Percentiles rank a stretch among this genome's conserved stretches.
Evolutionary conservation across 2,113 vertebrate species (phyloP).

Genomic region (Macquaria ambigua): DNA sequence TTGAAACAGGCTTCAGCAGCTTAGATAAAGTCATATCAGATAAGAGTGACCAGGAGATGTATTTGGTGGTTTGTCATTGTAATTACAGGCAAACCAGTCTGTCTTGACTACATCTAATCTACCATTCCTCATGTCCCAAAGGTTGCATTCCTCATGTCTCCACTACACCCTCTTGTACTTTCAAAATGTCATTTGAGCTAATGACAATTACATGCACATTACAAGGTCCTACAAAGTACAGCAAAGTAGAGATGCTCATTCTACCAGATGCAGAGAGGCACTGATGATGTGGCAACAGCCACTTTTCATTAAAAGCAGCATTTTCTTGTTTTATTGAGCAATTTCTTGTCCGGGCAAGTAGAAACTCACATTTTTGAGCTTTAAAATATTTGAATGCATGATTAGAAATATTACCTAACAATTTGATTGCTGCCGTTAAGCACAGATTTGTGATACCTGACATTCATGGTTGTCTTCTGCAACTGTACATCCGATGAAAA

Average conservation of each 20-base stretch:
- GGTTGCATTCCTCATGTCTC: constrained; percentile 67
- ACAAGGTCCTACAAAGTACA: not conserved
- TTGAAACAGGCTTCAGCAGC: constrained; percentile 67
- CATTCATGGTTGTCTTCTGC: not conserved
- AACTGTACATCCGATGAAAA: not conserved
- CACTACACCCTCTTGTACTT: constrained; percentile 23
- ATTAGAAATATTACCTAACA: not conserved
- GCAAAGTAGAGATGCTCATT: not conserved
- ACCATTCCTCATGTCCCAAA: constrained; percentile 54
- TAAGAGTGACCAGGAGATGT: constrained; percentile 61
- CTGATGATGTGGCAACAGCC: not conserved
- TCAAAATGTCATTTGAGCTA: constrained; percentile 54
- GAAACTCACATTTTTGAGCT: not conserved
- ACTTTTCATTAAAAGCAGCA: not conserved
- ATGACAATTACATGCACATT: constrained; percentile 33
- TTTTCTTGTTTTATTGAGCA: not conserved
- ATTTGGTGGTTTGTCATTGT: constrained; percentile 66
- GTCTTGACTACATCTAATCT: constrained; percentile 78
- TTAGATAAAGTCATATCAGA: constrained; percentile 69
- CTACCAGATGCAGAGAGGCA: not conserved
- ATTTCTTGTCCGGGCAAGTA: accelerated
- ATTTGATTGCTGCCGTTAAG: not conserved
- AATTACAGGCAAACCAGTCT: constrained; percentile 76
- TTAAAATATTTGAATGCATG: not conserved
- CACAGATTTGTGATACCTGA: not conserved